Evolutionary conservation across 2,888 invertebrate species (phyloP), one percentile per base, ranked within the genome.

Genomic region (Agrilus cyanescens): DNA sequence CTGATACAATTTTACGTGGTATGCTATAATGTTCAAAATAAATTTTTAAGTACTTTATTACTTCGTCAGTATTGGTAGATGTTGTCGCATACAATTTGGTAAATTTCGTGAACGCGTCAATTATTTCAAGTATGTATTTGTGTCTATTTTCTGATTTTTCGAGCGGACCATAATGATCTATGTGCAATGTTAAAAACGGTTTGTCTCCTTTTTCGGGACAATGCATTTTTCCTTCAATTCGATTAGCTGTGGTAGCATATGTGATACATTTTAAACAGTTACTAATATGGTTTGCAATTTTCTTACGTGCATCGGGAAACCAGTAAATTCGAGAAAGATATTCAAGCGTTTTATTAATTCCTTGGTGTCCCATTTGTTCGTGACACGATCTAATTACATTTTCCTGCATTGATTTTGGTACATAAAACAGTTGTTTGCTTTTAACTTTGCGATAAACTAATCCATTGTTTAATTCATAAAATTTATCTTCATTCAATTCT

Each of bases 61-160:
- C 38, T 41, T 52, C 50, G 10, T 45, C 38, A n/a, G 53, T 38
- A 12, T 46, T 46, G 4, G 52, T 55, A n/a, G 44, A 36, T 15
- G 45, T 50, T 1, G 46, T 47, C 2, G 51, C 36, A 38, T 54
- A 56, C 1, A 59, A 33, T 38, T 51, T 51, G 1, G 51, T 47
- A 37, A 52, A 57, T 44, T 58, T 60, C 1, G 55, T 53, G 37
- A 57, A 57, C 1, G 41, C 46, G 38, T 59, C 55, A 7, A 58
- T 45, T 8, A 56, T 46, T 12, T 52, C 51, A 12, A 60, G 49
- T 20, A 60, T 47, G 45, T 55, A 48, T 45, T 53, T 50, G 16
- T 51, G 39, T 4, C 44, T 14, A 12, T 30, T 20, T 8, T 46
- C 44, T 31, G 42, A 45, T 37, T 46, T 48, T 31, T 51, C 48